A percentile compares a stretch with the other conserved stretches of the same genome.
Evolutionary conservation across 2,113 vertebrate species (phyloP).

Genomic region (Centropus bengalensis): DNA sequence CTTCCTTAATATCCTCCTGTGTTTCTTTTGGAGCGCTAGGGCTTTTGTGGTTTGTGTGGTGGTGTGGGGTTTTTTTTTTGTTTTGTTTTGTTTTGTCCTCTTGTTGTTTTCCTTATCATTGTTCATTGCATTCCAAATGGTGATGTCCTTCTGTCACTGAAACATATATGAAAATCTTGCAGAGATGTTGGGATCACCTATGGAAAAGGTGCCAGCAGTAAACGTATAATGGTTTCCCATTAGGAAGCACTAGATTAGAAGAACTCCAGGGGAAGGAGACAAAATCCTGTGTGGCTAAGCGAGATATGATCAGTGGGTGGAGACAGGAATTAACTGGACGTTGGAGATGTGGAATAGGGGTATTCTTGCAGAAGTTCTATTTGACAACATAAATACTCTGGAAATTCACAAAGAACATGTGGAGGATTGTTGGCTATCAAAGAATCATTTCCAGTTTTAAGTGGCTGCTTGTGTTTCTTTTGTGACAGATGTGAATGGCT

Average conservation of each 20-base stretch:
- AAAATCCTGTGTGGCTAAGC: neutral
- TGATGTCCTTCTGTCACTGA: neutral
- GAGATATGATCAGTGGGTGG: neutral
- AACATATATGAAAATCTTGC: neutral
- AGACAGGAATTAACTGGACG: neutral
- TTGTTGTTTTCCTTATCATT: neutral
- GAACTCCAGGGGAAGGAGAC: neutral
- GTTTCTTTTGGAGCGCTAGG: neutral
- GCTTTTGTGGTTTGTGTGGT: neutral
- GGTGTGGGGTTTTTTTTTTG: neutral
- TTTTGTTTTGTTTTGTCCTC: neutral
- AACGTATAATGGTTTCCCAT: neutral
- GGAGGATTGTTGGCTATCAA: neutral
- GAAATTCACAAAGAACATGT: neutral
- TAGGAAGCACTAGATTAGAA: neutral
- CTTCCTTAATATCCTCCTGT: neutral
- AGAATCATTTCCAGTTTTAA: neutral
- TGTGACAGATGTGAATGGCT: neutral
- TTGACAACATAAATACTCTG: neutral
- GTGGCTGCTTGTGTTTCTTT: neutral
- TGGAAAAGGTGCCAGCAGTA: neutral
- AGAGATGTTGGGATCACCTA: neutral
- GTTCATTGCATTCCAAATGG: neutral
- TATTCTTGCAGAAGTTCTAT: neutral
- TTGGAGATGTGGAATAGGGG: neutral